phyloP scores from a whole-genome alignment of 2,113 vertebrate species.

The Tragelaphus buxtoni region DNA sequence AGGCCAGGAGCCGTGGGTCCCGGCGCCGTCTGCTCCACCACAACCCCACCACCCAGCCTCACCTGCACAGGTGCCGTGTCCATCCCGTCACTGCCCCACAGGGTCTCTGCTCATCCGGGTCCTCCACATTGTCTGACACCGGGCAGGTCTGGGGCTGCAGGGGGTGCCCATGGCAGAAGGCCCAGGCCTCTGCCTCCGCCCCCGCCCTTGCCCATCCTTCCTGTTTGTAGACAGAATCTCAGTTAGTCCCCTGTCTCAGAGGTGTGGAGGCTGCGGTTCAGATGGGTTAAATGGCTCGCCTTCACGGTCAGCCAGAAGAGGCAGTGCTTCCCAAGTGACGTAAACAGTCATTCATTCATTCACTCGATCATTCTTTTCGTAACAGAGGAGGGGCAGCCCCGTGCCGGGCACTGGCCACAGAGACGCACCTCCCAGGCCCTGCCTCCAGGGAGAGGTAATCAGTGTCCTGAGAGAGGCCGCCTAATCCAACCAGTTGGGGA shows the following conservation, averaged over 20 bases:
- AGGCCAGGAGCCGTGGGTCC: background rate
- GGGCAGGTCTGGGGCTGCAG: background rate
- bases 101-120: background rate
- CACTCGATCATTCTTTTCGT: background rate
- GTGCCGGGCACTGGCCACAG: background rate
- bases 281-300: background rate
- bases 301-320: background rate
- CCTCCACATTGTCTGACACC: background rate
- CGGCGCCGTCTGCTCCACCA: background rate
- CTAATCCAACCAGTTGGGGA: background rate
- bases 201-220: background rate
- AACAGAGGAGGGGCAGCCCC: background rate
- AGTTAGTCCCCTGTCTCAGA: background rate
- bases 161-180: background rate
- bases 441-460: background rate
- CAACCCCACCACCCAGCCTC: rapidly evolving
- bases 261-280: background rate
- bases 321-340: background rate
- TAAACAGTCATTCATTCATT: background rate
- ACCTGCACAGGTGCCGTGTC: background rate
- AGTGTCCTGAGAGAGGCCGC: background rate
- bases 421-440: background rate
- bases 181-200: background rate
- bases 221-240: background rate
- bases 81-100: rapidly evolving